phyloP scores from a whole-genome alignment of 2,113 vertebrate genomes.

The Peromyscus californicus region DNA sequence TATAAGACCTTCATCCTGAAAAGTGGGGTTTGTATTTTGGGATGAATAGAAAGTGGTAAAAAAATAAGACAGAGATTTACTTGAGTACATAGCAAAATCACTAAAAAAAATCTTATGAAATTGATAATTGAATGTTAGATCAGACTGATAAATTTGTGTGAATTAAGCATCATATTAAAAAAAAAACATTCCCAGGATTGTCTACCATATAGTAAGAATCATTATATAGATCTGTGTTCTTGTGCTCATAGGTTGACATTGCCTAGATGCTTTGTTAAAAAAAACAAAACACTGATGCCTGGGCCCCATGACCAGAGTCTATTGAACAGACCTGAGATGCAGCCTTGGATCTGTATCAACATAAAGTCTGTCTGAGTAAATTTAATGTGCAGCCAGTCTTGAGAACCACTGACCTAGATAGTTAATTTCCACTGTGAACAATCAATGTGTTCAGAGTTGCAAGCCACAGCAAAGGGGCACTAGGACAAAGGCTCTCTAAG shows the following conservation, averaged over 20 bases:
- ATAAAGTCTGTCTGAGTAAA: constrained; percentile 48
- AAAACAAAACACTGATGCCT: background rate
- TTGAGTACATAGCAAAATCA: background rate
- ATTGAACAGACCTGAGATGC: background rate
- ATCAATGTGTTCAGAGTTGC: constrained; percentile 68
- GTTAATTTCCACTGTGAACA: constrained; percentile 75
- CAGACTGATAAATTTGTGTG: constrained; percentile 32
- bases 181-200: background rate
- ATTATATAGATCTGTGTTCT: background rate
- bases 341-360: background rate
- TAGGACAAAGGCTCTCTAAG: constrained; percentile 37
- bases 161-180: background rate
- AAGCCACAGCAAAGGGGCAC: constrained; percentile 43
- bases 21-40: background rate
- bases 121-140: background rate
- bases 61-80: background rate
- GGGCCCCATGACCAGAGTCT: background rate
- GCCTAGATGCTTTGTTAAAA: background rate
- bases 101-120: constrained; percentile 8
- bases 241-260: background rate
- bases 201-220: background rate
- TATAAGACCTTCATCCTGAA: background rate
- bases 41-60: background rate
- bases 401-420: constrained; percentile 69
- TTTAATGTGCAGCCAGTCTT: constrained; percentile 51